phyloP scores from a whole-genome alignment of 2,888 invertebrate species.

The Limnephilus marmoratus region DNA sequence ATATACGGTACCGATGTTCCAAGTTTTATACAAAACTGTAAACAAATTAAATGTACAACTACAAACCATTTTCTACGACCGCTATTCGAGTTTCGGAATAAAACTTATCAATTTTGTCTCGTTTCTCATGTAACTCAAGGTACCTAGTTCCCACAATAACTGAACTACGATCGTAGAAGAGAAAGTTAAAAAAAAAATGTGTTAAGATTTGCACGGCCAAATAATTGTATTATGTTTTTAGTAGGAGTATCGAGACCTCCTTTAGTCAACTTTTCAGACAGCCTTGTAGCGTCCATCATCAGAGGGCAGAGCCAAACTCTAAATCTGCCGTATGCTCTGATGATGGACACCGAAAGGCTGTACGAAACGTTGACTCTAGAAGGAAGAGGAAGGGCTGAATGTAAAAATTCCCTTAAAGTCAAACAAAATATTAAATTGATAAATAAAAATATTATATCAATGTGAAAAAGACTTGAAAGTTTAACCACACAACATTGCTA shows the following conservation, averaged over 20 bases:
- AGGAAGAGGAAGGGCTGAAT: not conserved
- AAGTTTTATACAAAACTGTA: not conserved
- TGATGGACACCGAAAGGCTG: not conserved
- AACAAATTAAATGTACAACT: not conserved
- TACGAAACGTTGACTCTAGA: not conserved
- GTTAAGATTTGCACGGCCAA: not conserved
- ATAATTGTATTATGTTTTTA: not conserved
- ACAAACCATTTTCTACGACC: too few species aligned
- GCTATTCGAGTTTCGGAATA: not conserved
- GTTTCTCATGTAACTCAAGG: not conserved
- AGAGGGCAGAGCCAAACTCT: not conserved
- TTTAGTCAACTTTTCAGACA: not conserved
- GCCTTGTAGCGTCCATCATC: not conserved
- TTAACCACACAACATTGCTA: not conserved
- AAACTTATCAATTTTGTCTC: not conserved
- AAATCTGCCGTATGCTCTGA: not conserved
- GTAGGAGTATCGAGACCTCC: not conserved
- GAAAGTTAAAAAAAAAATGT: not conserved
- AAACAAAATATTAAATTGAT: not conserved
- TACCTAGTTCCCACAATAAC: not conserved
- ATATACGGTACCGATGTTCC: not conserved
- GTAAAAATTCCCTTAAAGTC: not conserved
- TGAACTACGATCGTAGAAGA: not conserved
- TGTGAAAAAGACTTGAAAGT: too few species aligned
- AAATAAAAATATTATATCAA: not conserved